Evolutionary conservation across 2,888 invertebrate genomes (phyloP).

Genomic region (Napeogenes inachia): DNA sequence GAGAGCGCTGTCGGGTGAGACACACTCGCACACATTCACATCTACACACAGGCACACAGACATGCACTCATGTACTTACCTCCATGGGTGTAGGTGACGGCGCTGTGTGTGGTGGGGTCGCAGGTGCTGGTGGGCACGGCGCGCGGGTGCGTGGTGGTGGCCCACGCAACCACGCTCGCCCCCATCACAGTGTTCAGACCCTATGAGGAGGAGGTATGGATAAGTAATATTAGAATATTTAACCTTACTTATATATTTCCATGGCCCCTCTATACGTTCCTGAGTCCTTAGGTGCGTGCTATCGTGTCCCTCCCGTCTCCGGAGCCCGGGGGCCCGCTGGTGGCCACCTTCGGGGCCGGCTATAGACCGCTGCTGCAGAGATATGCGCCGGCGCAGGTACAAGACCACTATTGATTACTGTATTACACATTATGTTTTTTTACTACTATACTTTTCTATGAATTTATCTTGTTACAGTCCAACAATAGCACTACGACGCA

Average conservation of each 20-base stretch:
- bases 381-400: conserved; percentile 58
- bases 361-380: conserved; percentile 84
- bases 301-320: conserved; percentile 78
- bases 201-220: conserved; percentile 87
- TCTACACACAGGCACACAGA: not conserved
- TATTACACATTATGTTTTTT: not conserved
- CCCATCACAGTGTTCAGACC: conserved; percentile 96
- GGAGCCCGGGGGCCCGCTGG: conserved; percentile 65
- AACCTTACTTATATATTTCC: not conserved
- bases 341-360: conserved; percentile 90
- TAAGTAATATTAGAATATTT: not conserved
- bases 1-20: conserved; percentile 69
- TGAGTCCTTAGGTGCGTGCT: conserved; percentile 62
- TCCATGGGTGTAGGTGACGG: not conserved
- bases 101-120: not conserved
- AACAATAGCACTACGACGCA: conserved; percentile 38
- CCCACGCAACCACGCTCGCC: conserved; percentile 86
- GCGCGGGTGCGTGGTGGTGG: conserved; percentile 95
- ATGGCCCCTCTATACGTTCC: not conserved
- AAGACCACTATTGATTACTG: not conserved
- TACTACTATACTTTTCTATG: not conserved
- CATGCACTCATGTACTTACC: no score
- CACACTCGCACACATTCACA: not conserved
- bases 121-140: conserved; percentile 94
- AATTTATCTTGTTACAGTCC: conserved; percentile 25